phyloP scores from a whole-genome alignment of 2,113 vertebrate genomes.

The Scytalopus superciliaris region DNA sequence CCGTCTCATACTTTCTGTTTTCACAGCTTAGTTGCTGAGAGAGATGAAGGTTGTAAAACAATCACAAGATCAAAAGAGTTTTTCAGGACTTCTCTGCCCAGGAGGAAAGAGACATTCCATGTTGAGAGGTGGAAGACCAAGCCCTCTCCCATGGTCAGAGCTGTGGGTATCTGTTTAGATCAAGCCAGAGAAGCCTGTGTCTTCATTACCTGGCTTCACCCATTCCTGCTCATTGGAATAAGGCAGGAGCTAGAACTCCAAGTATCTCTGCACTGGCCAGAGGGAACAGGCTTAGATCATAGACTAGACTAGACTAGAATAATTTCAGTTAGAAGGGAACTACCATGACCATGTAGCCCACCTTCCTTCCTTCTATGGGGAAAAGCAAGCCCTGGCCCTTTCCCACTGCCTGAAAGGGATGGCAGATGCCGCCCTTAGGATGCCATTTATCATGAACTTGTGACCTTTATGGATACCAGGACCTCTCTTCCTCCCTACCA shows the following conservation, averaged over 20 bases:
- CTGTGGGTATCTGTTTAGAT: neutral
- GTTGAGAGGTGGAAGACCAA: neutral
- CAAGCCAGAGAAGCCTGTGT: neutral
- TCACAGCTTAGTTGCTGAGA: neutral
- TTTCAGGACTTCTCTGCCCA: neutral
- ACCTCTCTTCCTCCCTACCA: neutral
- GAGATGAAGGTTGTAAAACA: neutral
- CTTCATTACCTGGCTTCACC: neutral
- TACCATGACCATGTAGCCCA: neutral
- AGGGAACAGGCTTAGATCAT: neutral
- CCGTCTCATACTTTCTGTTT: neutral
- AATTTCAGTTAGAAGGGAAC: neutral
- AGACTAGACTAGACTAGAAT: neutral
- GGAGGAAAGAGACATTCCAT: neutral
- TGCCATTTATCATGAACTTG: neutral
- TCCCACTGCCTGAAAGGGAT: neutral
- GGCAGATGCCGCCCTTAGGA: neutral
- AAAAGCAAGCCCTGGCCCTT: neutral
- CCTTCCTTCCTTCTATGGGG: neutral
- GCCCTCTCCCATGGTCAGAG: neutral
- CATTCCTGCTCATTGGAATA: neutral
- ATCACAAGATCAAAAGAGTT: neutral
- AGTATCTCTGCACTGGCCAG: neutral
- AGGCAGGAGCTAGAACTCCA: neutral
- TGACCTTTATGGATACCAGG: too few relatives aligned